Evolutionary conservation across 2,797 vertebrate genomes (phyloP).

Genomic region (Manis pentadactyla): DNA sequence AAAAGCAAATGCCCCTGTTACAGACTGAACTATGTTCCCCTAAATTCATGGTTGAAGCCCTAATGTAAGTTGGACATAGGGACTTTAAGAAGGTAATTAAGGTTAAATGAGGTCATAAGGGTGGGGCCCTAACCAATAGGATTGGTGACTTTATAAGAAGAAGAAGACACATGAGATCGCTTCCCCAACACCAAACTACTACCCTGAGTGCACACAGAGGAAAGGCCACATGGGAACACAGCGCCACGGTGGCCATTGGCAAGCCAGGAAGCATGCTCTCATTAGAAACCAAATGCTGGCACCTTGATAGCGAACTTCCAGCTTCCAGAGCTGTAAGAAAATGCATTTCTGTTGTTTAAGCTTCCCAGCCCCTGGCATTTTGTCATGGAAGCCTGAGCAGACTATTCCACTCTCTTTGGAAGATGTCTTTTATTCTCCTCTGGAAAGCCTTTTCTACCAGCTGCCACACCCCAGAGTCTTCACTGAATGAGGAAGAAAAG

Average conservation of each 20-base stretch:
- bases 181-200: no score
- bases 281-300: no score
- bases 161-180: not conserved
- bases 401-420: not conserved
- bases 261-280: not conserved
- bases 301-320: no score
- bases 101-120: not conserved
- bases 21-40: not conserved
- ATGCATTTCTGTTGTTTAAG: not conserved
- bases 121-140: not conserved
- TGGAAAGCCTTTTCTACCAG: not conserved
- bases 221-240: not conserved
- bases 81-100: not conserved
- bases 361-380: not conserved
- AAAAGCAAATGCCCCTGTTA: not conserved
- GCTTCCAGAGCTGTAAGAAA: not conserved
- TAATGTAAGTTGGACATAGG: not conserved
- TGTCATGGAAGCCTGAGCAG: not conserved
- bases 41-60: not conserved
- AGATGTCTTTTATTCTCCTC: not conserved
- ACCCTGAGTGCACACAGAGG: not conserved
- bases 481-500: not conserved
- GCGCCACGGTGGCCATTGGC: not conserved
- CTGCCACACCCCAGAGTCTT: not conserved
- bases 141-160: not conserved